Conservation (phyloP, 1,140 invertebrate species). For the Drosophila sturtevanti region DNA sequence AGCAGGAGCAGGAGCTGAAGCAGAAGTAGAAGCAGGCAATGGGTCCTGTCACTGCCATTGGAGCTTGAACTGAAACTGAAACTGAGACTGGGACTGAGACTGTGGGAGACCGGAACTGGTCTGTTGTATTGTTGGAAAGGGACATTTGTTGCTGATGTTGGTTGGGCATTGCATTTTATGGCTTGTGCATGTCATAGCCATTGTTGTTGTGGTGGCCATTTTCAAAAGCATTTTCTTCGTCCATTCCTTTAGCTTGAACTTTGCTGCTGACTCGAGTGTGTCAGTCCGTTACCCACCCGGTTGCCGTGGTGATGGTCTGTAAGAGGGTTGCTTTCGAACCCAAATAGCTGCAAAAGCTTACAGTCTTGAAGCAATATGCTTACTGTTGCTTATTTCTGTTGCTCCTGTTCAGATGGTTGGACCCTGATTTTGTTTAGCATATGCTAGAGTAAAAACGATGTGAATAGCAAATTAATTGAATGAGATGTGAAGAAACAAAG, state of each 20-base stretch:
- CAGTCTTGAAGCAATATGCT: constrained; percentile 34
- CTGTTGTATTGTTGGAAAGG: not conserved
- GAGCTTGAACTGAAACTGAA: too few species aligned
- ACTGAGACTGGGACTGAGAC: too few species aligned
- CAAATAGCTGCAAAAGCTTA: constrained; percentile 5
- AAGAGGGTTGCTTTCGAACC: not conserved
- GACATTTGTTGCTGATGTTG: constrained; percentile 64
- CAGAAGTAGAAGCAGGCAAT: constrained; percentile 3
- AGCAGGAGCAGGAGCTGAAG: too few species aligned
- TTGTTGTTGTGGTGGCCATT: constrained; percentile 61
- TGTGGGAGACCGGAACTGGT: not conserved
- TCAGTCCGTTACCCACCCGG: not conserved
- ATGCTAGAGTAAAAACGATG: not conserved
- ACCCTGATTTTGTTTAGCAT: constrained; percentile 18
- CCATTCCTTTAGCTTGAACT: constrained; percentile 37
- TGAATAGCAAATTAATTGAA: constrained; percentile 1
- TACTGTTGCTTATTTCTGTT: not conserved
- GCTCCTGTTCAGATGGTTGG: not conserved
- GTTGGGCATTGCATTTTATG: constrained; percentile 72
- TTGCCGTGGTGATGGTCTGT: constrained; percentile 19
- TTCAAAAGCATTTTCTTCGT: constrained; percentile 43
- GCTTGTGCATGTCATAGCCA: constrained; percentile 73
- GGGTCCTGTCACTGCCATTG: too few species aligned
- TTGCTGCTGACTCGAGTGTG: constrained; percentile 37
- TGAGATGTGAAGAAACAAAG: not conserved